Conservation (phyloP, 2,797 vertebrate genomes). For the Oryzias dopingdopingensis region DNA sequence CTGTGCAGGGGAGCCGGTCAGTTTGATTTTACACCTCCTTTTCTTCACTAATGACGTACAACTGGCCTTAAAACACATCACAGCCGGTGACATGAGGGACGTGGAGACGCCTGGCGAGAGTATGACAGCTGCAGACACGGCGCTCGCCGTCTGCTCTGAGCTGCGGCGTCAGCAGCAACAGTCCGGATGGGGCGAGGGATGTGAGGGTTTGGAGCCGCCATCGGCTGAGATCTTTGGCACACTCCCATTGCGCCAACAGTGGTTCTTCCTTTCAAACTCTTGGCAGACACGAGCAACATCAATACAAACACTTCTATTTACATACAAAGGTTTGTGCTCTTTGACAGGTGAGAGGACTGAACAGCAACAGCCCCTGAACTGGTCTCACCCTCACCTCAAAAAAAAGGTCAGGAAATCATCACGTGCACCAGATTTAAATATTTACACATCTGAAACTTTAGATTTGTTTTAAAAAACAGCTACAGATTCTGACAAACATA, state of each 20-base stretch:
- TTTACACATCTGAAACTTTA: constrained; percentile 63
- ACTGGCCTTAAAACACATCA: constrained; percentile 51
- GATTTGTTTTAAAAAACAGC: constrained; percentile 41
- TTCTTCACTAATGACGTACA: constrained; percentile 23
- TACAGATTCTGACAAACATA: constrained; percentile 70
- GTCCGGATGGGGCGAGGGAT: constrained; percentile 52
- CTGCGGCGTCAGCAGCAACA: constrained; percentile 35
- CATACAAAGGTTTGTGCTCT: constrained; percentile 77
- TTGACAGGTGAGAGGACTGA: constrained; percentile 55
- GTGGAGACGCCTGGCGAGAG: constrained; percentile 28
- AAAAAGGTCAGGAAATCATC: constrained; percentile 28
- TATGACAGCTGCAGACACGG: constrained; percentile 13
- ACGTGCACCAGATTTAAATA: constrained; percentile 73
- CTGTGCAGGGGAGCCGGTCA: constrained; percentile 62
- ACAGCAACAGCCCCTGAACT: constrained; percentile 30
- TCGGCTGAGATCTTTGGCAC: constrained; percentile 49
- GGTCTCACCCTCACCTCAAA: constrained; percentile 34
- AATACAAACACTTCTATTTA: constrained; percentile 66
- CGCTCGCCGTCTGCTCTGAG: constrained; percentile 6
- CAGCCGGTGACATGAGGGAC: constrained; percentile 27
- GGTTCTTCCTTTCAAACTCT: constrained; percentile 53
- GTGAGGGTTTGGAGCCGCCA: constrained; percentile 59
- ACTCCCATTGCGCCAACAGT: constrained; percentile 42
- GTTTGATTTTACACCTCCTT: constrained; percentile 53
- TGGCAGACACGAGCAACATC: constrained; percentile 63